Conservation (phyloP, 1,140 invertebrate species). For the Physella acuta region DNA sequence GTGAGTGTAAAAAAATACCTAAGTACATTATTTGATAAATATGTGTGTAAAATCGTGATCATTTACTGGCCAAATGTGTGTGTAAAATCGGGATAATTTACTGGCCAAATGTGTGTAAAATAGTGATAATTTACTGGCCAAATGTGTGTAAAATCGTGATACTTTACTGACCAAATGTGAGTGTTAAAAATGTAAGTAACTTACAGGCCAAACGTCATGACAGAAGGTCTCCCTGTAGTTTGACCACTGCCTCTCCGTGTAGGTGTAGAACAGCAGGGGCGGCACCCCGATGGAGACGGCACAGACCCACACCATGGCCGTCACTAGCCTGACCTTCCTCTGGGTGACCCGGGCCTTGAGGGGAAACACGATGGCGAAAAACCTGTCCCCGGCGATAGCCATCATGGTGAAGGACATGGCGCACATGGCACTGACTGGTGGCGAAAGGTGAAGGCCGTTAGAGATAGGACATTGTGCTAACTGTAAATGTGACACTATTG, state of each 20-base stretch:
- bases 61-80: too few relatives aligned
- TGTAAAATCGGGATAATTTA: too few relatives aligned
- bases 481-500: too few relatives aligned
- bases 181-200: background rate
- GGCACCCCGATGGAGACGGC: constrained; percentile 57
- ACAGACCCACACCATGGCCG: constrained; percentile 59
- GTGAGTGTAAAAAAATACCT: too few relatives aligned
- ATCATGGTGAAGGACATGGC: constrained; percentile 62
- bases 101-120: too few relatives aligned
- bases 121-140: too few relatives aligned
- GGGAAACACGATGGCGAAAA: constrained; percentile 63
- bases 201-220: constrained; percentile 43
- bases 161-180: background rate
- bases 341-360: constrained; percentile 59
- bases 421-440: constrained; percentile 60
- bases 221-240: constrained; percentile 49
- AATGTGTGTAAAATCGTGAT: too few relatives aligned
- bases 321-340: constrained; percentile 50
- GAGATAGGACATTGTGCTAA: too few relatives aligned
- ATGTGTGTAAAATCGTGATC: too few relatives aligned
- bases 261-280: constrained; percentile 53
- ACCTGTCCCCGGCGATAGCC: constrained; percentile 62
- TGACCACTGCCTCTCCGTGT: constrained; percentile 41
- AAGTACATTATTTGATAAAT: too few relatives aligned
- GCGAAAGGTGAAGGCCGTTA: too few relatives aligned